Conservation (phyloP, 2,888 invertebrate genomes). For the Cheilosia vulpina region DNA sequence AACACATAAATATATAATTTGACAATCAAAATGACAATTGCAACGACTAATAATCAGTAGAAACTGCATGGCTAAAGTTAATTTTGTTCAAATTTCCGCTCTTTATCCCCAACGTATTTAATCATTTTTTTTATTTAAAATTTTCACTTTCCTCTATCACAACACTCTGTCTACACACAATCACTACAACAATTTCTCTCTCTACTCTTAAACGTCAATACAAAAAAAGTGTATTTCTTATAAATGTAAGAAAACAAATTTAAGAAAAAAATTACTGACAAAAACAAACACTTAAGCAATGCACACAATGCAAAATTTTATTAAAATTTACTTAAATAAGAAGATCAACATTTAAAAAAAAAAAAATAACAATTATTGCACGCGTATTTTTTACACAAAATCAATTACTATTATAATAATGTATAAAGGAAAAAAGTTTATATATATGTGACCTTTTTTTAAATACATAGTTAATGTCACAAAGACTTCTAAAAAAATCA, state of each 20-base stretch:
- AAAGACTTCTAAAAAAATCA: conserved; percentile 42
- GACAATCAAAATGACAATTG: too few species aligned
- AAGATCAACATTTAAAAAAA: conserved; percentile 12
- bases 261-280: not conserved
- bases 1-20: too few species aligned
- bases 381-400: conserved; percentile 54
- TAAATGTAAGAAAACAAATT: not conserved
- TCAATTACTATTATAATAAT: conserved; percentile 41
- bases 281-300: conserved; percentile 53
- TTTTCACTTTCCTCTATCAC: conserved; percentile 34
- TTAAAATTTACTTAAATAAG: conserved; percentile 48
- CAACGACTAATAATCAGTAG: too few species aligned
- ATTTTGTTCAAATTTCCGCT: not conserved
- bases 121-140: not conserved
- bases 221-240: conserved; percentile 21
- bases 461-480: conserved; percentile 47
- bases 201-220: conserved; percentile 16
- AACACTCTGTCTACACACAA: conserved; percentile 32
- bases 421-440: conserved; percentile 19
- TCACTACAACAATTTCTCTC: conserved; percentile 26
- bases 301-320: conserved; percentile 70
- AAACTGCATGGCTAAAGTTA: too few species aligned
- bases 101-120: not conserved
- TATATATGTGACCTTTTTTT: conserved; percentile 17
- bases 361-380: conserved; percentile 45